Evolutionary conservation across 2,113 vertebrate genomes (phyloP), one percentile per base, ranked within the genome.

Genomic region (Otis tarda): DNA sequence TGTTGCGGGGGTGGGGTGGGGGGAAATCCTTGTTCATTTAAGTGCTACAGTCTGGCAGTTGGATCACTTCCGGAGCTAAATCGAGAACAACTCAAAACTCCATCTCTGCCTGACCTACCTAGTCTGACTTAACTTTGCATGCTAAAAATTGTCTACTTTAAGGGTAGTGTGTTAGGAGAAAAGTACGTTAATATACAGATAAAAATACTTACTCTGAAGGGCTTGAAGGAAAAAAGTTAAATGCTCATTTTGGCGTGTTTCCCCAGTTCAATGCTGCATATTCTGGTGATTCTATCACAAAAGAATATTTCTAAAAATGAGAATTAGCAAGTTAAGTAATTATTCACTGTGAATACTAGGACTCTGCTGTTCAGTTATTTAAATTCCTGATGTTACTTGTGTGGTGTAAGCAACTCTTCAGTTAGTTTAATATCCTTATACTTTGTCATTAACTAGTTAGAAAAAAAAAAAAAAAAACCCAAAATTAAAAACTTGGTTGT

Each of bases 221-320:
- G 24, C 15, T 28, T 86, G 19, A 63, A 60, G 37, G 25, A 30
- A 45, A 80, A 47, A 39, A 64, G 16, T 14, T 6, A n/a, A 69
- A n/a, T 20, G 27, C 2, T 35, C 0, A 7, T 43, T 59, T 64
- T 53, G 19, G 4, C 52, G 16, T 45, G 21, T 21, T 7, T 5
- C 12, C 6, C 12, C 19, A 9, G 73, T 43, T 93, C 23, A 21
- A 1, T 69, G 85, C 10, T 64, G 14, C 2, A 0, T 59, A 24
- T 55, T 68, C 13, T 13, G 37, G 23, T 61, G 59, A 15, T 67
- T 76, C 24, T 37, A 23, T 33, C 9, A 12, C n/a, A 49, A 23
- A 49, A 13, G 27, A 27, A 3, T 37, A 21, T 28, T 71, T 53
- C 10, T 4, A 4, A 63, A 81, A 47, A 20, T 19, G 7, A 49